Evolutionary conservation across 2,888 invertebrate genomes (phyloP).

Genomic region (Pyrgus malvae): DNA sequence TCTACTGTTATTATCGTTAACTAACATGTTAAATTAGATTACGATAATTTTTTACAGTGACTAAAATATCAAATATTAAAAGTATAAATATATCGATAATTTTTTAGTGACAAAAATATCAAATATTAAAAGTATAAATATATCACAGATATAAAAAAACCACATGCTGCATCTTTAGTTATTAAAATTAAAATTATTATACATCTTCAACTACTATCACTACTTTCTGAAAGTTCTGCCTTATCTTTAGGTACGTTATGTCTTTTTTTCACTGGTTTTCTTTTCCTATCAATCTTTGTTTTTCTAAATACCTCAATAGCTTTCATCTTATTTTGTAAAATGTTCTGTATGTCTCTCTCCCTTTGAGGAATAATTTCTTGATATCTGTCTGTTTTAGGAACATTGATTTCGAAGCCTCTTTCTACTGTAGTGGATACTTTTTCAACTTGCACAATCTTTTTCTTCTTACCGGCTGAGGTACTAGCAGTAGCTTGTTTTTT

Average conservation of each 20-base stretch:
- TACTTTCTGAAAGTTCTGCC: conserved; percentile 86
- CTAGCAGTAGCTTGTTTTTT: not conserved
- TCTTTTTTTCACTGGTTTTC: conserved; percentile 65
- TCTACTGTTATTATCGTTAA: no score
- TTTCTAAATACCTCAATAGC: conserved; percentile 89
- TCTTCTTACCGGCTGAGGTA: conserved; percentile 35
- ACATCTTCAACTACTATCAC: conserved; percentile 74
- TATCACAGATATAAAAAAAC: no score
- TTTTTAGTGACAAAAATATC: no score
- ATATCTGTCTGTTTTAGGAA: conserved; percentile 61
- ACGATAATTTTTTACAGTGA: no score
- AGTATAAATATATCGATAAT: no score
- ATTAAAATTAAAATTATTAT: no score
- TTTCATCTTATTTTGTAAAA: conserved; percentile 86
- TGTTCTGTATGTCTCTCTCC: conserved; percentile 84
- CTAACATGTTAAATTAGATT: no score
- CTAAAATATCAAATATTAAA: no score
- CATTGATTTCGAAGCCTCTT: conserved; percentile 52
- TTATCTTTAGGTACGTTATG: conserved; percentile 77
- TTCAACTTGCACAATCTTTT: conserved; percentile 49
- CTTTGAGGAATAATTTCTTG: conserved; percentile 88
- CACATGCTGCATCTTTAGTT: no score
- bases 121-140: not conserved
- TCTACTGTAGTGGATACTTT: conserved; percentile 52
- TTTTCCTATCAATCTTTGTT: conserved; percentile 83